Evolutionary conservation across 1,140 invertebrate species (phyloP).

Genomic region (Radopholus similis): DNA sequence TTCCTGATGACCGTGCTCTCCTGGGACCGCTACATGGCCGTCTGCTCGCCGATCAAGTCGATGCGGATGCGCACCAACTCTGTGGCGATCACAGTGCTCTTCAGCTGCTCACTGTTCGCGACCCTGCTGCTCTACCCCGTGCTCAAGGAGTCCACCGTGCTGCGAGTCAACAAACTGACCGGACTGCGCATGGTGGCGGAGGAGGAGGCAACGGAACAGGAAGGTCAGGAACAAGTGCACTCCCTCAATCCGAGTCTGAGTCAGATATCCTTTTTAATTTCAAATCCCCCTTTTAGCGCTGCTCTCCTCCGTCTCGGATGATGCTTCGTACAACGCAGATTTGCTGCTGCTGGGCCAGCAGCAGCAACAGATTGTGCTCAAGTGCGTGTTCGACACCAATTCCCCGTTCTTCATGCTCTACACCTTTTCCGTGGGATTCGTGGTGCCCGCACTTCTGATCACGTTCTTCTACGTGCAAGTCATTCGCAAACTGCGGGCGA

Average conservation of each 20-base stretch:
- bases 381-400: conserved; percentile 51
- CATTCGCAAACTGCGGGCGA: conserved; percentile 20
- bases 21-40: conserved; percentile 45
- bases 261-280: not conserved
- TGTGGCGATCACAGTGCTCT: conserved; percentile 48
- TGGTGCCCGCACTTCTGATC: conserved; percentile 55
- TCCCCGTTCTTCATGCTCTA: conserved; percentile 50
- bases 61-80: conserved; percentile 46
- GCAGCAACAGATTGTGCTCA: conserved; percentile 4
- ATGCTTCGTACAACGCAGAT: not conserved
- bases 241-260: not conserved
- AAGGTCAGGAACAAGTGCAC: conserved; percentile 29
- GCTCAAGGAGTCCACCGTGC: conserved; percentile 47
- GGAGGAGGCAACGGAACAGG: conserved; percentile 6
- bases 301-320: not conserved
- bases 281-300: not conserved
- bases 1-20: conserved; percentile 44
- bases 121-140: conserved; percentile 54
- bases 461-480: conserved; percentile 53
- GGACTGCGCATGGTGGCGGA: conserved; percentile 44
- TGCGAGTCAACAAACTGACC: conserved; percentile 43
- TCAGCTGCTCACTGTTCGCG: conserved; percentile 45
- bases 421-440: conserved; percentile 52
- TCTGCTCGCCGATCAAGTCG: conserved; percentile 42
- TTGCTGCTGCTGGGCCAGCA: not conserved